Evolutionary conservation across 2,888 invertebrate genomes (phyloP).

Genomic region (Plebejus anna): DNA sequence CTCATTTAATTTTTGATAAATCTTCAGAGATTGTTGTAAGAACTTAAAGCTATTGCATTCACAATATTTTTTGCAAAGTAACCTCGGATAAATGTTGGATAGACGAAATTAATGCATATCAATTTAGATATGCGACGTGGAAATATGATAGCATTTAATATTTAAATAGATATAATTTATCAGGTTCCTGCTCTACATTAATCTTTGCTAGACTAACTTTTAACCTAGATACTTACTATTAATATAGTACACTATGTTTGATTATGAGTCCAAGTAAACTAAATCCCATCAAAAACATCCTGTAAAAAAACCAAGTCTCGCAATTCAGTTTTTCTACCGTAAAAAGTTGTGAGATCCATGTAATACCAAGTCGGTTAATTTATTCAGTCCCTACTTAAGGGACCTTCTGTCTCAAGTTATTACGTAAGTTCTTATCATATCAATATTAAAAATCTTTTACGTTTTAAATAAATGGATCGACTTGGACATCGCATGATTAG

Average conservation of each 20-base stretch:
- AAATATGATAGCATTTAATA: constrained; percentile 13
- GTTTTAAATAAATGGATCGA: no score
- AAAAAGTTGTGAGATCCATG: no score
- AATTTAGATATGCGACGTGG: not conserved
- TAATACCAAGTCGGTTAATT: no score
- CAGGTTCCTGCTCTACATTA: not conserved
- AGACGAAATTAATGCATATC: not conserved
- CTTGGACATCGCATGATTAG: no score
- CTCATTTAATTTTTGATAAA: not conserved
- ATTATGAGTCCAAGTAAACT: not conserved
- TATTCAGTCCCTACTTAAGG: no score
- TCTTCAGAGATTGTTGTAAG: not conserved
- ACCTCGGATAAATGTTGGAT: not conserved
- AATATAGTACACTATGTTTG: not conserved
- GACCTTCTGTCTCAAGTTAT: no score
- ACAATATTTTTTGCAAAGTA: not conserved
- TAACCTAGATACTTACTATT: not conserved
- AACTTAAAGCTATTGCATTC: not conserved
- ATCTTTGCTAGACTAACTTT: constrained; percentile 7
- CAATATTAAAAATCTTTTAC: no score
- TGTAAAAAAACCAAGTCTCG: no score
- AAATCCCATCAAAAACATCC: not conserved
- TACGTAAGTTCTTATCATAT: no score
- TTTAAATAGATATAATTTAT: constrained; percentile 13
- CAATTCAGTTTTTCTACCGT: no score